phyloP scores from a whole-genome alignment of 2,113 vertebrate genomes.

The Tricholaema leucomelas region DNA sequence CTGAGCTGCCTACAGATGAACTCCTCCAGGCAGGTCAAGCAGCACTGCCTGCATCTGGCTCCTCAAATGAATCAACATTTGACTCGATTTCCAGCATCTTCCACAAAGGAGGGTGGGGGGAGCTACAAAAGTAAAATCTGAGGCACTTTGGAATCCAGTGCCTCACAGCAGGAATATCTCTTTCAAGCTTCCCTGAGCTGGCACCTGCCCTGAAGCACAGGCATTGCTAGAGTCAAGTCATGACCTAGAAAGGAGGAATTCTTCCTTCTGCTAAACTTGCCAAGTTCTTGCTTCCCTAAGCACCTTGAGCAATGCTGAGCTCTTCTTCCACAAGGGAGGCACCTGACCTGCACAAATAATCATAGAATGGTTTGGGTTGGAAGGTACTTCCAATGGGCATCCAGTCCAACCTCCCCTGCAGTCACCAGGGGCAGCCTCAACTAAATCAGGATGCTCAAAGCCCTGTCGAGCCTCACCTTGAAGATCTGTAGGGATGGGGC shows the following conservation, averaged over 20 bases:
- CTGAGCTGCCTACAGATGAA: constrained; percentile 16
- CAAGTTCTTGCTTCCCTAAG: neutral
- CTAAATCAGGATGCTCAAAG: no score
- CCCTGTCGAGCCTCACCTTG: no score
- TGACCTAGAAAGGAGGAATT: neutral
- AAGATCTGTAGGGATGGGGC: no score
- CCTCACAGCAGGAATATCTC: neutral
- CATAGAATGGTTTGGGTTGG: no score
- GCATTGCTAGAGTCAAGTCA: neutral
- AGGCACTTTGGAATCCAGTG: neutral
- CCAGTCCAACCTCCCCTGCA: no score
- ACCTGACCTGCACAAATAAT: neutral
- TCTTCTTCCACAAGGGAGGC: neutral
- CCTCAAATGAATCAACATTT: neutral
- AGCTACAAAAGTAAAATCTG: neutral
- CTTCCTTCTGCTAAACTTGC: neutral
- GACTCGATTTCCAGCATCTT: neutral
- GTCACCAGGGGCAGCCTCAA: no score
- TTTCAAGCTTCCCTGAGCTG: neutral
- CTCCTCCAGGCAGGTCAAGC: neutral
- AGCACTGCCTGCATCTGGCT: neutral
- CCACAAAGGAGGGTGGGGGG: neutral
- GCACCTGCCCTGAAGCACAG: neutral
- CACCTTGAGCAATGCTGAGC: neutral
- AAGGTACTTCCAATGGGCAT: no score